phyloP scores from a whole-genome alignment of 1,140 invertebrate genomes.

The Drosophila sechellia region DNA sequence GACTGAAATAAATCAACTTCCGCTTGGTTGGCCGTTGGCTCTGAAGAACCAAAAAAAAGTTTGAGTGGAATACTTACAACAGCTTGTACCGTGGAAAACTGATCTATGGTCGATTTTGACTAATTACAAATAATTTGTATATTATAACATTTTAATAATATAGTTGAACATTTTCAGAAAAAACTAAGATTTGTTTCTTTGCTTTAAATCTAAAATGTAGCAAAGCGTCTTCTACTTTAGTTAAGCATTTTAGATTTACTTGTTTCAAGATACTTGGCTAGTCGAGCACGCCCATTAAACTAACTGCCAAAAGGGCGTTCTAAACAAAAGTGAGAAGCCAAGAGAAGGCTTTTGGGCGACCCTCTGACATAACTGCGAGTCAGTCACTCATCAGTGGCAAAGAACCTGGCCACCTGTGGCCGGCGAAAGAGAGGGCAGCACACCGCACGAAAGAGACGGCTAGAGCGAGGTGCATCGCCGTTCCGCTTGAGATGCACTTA shows the following conservation, averaged over 20 bases:
- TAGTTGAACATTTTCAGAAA: too few species aligned
- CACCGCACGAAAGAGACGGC: background rate
- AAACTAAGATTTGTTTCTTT: too few species aligned
- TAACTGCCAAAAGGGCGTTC: background rate
- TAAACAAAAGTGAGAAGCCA: conserved; percentile 21
- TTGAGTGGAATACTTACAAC: background rate
- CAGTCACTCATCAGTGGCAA: conserved; percentile 66
- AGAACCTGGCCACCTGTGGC: conserved; percentile 66
- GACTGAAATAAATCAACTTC: conserved; percentile 76
- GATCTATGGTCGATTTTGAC: background rate
- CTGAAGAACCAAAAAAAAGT: conserved; percentile 34
- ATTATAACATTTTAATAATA: too few species aligned
- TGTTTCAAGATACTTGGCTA: background rate
- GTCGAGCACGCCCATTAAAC: background rate
- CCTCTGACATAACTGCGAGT: conserved; percentile 70
- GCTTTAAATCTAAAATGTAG: background rate
- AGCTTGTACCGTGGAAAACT: background rate
- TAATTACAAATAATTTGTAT: too few species aligned
- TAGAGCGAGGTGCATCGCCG: conserved; percentile 40
- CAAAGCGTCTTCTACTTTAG: background rate
- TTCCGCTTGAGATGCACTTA: conserved; percentile 67
- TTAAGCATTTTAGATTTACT: too few species aligned
- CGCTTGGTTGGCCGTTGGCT: conserved; percentile 55
- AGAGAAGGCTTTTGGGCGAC: conserved; percentile 9
- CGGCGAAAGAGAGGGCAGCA: conserved; percentile 3